Base-by-base conservation (phyloP, 1,140 invertebrate species). In the Neodiprion fabricii region DNA sequence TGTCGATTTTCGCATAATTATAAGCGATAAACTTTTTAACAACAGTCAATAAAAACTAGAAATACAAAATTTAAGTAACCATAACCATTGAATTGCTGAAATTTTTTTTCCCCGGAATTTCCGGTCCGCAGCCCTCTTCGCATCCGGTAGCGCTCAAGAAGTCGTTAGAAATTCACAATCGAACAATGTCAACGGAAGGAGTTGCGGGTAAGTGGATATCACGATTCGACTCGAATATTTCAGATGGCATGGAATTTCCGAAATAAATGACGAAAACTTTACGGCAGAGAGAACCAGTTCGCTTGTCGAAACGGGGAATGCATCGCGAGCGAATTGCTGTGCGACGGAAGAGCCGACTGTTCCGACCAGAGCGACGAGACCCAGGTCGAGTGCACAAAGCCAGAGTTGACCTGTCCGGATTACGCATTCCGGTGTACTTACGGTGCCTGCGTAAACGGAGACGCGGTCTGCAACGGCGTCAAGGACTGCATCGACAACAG, bases 401-500 rank as follows among this genome's bases (percentile, higher is more conserved):
- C 83, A 8, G 79, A 83, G 23, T 78, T 85, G 9, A 79, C 77
- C 0, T 92, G 91, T 79, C 87, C 87, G 0, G 70, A 74, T 0
- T 87, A 85, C 71, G 79, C 87, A 4, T 92, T 91, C 81, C 89
- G 89, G 11, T 94, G 92, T 76, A 82, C 86, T 12, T 92, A 91
- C 71, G 92, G 93, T 11, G 89, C 88, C 11, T 94, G 92, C 75
- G 88, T 94, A 8, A 82, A 88, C 21, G 86, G 87, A 8, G 85
- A 90, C 70, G 77, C 81, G 1, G 84, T 82, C 21, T 93, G 92
- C 78, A 89, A 95, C 82, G 89, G 90, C 0, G 78, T 85, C 2
- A 82, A 82, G 50, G 90, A 95, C 72, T 96, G 94, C 81, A 74
- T 86, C 0, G 93, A 95, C 79, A 90, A 90, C 11, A 93, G 93